Evolutionary conservation across 2,113 vertebrate genomes (phyloP).

Genomic region (Poeciliopsis prolifica): DNA sequence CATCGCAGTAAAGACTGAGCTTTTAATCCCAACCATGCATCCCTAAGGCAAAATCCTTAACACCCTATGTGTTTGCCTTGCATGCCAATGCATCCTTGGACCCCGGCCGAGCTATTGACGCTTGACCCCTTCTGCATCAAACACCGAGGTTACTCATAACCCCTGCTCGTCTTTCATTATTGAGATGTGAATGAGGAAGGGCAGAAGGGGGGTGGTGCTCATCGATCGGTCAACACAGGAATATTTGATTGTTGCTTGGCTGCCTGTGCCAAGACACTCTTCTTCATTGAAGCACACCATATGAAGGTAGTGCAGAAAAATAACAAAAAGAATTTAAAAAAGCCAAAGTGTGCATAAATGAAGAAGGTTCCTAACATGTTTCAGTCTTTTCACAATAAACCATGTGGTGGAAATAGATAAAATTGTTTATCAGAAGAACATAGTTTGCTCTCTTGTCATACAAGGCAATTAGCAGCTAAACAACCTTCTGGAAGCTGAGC

Average conservation of each 20-base stretch:
- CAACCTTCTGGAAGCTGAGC: conserved; percentile 37
- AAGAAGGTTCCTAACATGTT: not conserved
- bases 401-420: conserved; percentile 31
- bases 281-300: conserved; percentile 35
- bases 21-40: conserved; percentile 72
- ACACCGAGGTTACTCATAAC: conserved; percentile 67
- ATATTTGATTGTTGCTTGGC: conserved; percentile 67
- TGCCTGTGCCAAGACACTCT: conserved; percentile 52
- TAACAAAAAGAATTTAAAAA: not conserved
- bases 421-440: conserved; percentile 45
- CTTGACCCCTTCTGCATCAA: conserved; percentile 52
- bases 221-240: conserved; percentile 71
- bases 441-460: conserved; percentile 40
- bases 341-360: not conserved
- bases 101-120: conserved; percentile 62
- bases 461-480: conserved; percentile 59
- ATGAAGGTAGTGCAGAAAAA: conserved; percentile 25
- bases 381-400: conserved; percentile 10
- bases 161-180: conserved; percentile 72
- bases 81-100: conserved; percentile 69
- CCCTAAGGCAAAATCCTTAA: conserved; percentile 65
- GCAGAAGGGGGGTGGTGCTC: conserved; percentile 37
- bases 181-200: conserved; percentile 72
- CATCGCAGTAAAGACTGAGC: conserved; percentile 57
- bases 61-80: conserved; percentile 55